Conservation (phyloP, 1,140 invertebrate species). For the Ectropis grisescens region DNA sequence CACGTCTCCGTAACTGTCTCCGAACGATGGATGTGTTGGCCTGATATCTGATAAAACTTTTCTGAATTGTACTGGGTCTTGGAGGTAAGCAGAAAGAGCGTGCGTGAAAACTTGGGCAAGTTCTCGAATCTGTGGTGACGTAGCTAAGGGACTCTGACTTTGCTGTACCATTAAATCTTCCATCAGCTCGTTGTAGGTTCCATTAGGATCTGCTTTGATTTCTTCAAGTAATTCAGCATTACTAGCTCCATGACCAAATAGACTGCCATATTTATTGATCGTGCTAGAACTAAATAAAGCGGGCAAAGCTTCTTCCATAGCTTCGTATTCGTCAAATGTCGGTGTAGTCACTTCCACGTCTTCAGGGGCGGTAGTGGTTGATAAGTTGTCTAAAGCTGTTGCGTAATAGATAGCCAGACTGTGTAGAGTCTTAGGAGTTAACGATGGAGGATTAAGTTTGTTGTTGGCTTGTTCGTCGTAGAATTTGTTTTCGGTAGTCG, state of each 20-base stretch:
- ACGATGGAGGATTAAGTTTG: conserved; percentile 76
- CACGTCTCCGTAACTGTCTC: conserved; percentile 39
- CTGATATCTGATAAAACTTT: conserved; percentile 80
- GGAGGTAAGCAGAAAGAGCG: conserved; percentile 83
- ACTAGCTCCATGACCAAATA: conserved; percentile 65
- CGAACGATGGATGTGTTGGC: conserved; percentile 79
- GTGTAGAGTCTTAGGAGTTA: conserved; percentile 81
- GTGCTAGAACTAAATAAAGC: conserved; percentile 72
- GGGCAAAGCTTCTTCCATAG: conserved; percentile 46
- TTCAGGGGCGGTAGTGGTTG: conserved; percentile 58
- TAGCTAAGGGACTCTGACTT: conserved; percentile 72
- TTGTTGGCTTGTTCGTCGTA: conserved; percentile 48
- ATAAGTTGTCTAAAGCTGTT: conserved; percentile 75
- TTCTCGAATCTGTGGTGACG: conserved; percentile 78
- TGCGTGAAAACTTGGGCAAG: conserved; percentile 86
- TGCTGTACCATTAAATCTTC: conserved; percentile 75
- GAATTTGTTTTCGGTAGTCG: conserved; percentile 40
- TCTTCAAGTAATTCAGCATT: conserved; percentile 43
- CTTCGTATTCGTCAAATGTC: conserved; percentile 36
- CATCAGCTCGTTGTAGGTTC: conserved; percentile 62
- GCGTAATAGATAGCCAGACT: conserved; percentile 84
- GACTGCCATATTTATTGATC: conserved; percentile 71
- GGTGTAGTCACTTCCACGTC: conserved; percentile 37
- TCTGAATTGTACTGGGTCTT: conserved; percentile 84
- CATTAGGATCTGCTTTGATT: conserved; percentile 48